phyloP scores from a whole-genome alignment of 35 echinoderm and acorn worm species.

The Stichopus chloronotus region DNA sequence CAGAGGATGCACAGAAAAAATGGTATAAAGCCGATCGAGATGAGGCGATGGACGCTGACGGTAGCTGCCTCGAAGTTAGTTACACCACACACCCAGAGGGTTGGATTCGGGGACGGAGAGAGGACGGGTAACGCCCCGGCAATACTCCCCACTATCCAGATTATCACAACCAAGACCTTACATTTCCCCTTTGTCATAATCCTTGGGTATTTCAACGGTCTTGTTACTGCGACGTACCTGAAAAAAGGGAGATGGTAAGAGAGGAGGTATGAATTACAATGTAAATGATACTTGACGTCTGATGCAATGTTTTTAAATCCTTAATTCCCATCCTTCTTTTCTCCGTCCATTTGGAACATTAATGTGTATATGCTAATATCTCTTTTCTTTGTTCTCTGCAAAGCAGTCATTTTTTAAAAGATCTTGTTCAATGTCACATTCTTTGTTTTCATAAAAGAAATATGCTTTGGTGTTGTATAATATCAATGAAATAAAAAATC shows the following conservation, averaged over 20 bases:
- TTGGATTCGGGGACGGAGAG: neutral
- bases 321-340: too few relatives aligned
- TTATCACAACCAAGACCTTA: neutral
- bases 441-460: too few relatives aligned
- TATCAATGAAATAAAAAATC: too few relatives aligned
- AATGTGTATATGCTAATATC: too few relatives aligned
- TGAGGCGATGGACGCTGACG: neutral
- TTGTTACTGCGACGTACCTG: constrained; percentile 53
- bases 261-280: neutral
- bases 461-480: too few relatives aligned
- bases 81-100: constrained; percentile 30
- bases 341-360: too few relatives aligned
- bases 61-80: constrained; percentile 12
- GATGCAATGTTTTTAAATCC: too few relatives aligned
- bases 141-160: neutral
- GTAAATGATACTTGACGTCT: too few relatives aligned
- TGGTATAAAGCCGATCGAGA: neutral
- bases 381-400: too few relatives aligned
- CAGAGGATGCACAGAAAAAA: neutral
- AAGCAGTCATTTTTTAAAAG: too few relatives aligned
- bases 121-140: constrained; percentile 4
- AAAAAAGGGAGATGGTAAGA: neutral
- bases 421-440: too few relatives aligned
- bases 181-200: constrained; percentile 23
- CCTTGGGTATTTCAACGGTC: constrained; percentile 49